A percentile compares a stretch with the other conserved stretches of the same genome.
These are phyloP conservation scores for Allophyes oxyacanthae DNA, from an alignment of 2,888 invertebrate genomes.

Conservation along the genomic window DNA sequence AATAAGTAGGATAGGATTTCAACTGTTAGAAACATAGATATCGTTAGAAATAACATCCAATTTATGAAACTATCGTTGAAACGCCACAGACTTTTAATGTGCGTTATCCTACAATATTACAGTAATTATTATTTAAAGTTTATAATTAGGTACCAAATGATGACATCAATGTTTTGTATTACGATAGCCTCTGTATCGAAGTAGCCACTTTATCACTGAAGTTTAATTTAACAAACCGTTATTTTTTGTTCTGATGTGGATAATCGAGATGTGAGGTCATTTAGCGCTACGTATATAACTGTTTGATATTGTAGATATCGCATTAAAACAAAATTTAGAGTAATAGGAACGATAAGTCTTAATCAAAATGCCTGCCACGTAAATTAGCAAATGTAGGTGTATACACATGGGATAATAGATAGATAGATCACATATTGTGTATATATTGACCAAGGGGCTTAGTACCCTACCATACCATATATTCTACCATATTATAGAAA, in stretches of 20 bases:
- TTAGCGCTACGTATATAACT: slow-evolving; percentile 39
- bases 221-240: slow-evolving; percentile 65
- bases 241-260: slow-evolving; percentile 58
- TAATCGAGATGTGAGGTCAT: slow-evolving; percentile 62
- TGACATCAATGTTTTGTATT: slow-evolving; percentile 71
- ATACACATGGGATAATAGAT: too few relatives aligned
- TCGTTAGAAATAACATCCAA: slow-evolving; percentile 18
- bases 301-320: slow-evolving; percentile 25
- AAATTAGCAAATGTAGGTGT: too few relatives aligned
- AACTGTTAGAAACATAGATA: too few relatives aligned
- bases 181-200: slow-evolving; percentile 74
- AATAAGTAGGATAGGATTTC: too few relatives aligned
- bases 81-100: slow-evolving; percentile 22
- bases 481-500: too few relatives aligned
- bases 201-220: slow-evolving; percentile 65
- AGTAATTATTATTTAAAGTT: slow-evolving; percentile 55
- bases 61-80: slow-evolving; percentile 11
- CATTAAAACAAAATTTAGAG: slow-evolving; percentile 7
- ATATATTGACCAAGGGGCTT: too few relatives aligned
- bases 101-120: slow-evolving; percentile 38
- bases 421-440: too few relatives aligned
- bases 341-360: not conserved
- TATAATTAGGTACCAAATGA: slow-evolving; percentile 59
- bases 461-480: too few relatives aligned
- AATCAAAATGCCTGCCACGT: not conserved